These are phyloP conservation scores for Uropsilus gracilis DNA, from an alignment of 2,113 vertebrate genomes.

Conservation along the genomic window DNA sequence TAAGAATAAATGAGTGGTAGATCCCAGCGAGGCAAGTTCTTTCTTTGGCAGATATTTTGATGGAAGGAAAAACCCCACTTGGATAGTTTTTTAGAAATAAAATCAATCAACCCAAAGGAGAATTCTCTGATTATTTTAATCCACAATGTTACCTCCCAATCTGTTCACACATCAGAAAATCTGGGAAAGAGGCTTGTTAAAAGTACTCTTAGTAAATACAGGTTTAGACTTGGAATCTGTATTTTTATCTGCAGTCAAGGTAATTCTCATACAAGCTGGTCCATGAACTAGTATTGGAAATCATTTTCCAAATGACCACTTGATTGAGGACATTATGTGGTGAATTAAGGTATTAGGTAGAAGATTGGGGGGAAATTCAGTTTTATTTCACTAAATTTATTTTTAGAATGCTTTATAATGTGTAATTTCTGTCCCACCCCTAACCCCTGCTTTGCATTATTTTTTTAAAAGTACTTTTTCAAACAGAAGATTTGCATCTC, in stretches of 20 bases:
- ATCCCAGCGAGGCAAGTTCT: background rate
- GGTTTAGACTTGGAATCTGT: background rate
- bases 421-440: background rate
- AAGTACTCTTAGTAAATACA: background rate
- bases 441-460: background rate
- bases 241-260: background rate
- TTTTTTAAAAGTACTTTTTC: background rate
- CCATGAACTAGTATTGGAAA: background rate
- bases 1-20: background rate
- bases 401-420: background rate
- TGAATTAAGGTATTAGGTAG: background rate
- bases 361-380: background rate
- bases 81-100: background rate
- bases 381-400: background rate
- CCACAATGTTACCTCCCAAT: background rate
- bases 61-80: background rate
- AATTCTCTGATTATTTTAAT: background rate
- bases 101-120: background rate
- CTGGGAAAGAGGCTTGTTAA: background rate
- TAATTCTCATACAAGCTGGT: background rate
- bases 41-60: background rate
- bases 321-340: background rate
- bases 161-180: background rate
- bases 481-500: background rate
- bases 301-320: background rate